These are phyloP conservation scores for Scaptomyza flava DNA, from an alignment of 2,888 invertebrate species.

Conservation along the genomic window DNA sequence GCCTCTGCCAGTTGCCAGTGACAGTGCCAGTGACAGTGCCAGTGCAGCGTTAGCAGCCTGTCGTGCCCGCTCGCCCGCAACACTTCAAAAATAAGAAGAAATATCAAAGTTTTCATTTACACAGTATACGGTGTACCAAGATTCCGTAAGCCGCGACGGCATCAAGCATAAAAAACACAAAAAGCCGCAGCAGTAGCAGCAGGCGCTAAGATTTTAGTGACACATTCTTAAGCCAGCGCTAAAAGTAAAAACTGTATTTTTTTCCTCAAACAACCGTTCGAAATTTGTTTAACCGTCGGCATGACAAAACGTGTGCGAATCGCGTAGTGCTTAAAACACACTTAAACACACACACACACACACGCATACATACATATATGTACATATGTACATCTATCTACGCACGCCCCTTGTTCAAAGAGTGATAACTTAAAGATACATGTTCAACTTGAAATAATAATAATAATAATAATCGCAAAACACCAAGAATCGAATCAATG, in stretches of 20 bases:
- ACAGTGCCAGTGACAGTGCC: constrained; percentile 24
- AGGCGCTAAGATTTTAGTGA: constrained; percentile 39
- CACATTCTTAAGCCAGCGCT: constrained; percentile 21
- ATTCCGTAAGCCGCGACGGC: constrained; percentile 29
- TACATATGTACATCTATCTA: not conserved
- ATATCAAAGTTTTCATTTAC: not conserved
- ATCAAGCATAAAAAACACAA: constrained; percentile 31
- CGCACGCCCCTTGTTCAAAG: not conserved
- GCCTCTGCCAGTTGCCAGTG: constrained; percentile 25
- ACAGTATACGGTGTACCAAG: constrained; percentile 2
- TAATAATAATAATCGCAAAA: constrained; percentile 13
- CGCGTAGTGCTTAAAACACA: constrained; percentile 23
- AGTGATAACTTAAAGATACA: constrained; percentile 10
- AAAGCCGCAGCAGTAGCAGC: constrained; percentile 19
- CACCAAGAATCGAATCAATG: constrained; percentile 6
- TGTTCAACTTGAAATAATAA: constrained; percentile 21
- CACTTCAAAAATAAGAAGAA: not conserved
- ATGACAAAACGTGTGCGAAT: constrained; percentile 35
- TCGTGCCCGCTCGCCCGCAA: constrained; percentile 59
- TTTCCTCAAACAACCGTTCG: constrained; percentile 1
- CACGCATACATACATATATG: constrained; percentile 8
- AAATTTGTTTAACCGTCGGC: constrained; percentile 59
- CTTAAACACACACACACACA: constrained; percentile 4
- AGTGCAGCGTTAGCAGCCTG: constrained; percentile 55
- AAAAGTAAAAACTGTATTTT: constrained; percentile 34